Conservation (phyloP, 2,888 invertebrate species). For the Lithophane ornitopus region DNA sequence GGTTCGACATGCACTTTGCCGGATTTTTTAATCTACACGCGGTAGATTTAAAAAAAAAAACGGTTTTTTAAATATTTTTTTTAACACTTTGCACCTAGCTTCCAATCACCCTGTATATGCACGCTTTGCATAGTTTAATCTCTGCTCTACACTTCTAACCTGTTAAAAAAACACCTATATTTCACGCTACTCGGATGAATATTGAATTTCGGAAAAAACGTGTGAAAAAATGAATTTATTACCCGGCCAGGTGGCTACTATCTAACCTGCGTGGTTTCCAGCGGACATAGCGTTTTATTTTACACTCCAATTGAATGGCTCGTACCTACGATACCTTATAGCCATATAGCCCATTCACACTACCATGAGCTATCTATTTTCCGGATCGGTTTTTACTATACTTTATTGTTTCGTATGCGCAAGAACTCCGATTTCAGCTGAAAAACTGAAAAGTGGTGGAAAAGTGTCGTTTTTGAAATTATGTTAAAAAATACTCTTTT, state of each 20-base stretch:
- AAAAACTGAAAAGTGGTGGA: too few species aligned
- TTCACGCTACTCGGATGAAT: constrained; percentile 14
- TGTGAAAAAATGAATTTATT: constrained; percentile 45
- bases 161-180: constrained; percentile 17
- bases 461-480: neutral
- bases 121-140: neutral
- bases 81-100: too few species aligned
- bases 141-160: neutral
- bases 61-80: too few species aligned
- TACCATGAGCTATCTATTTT: neutral
- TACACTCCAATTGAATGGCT: constrained; percentile 30
- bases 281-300: constrained; percentile 35
- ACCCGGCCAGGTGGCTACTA: neutral
- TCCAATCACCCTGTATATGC: too few species aligned
- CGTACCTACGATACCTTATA: constrained; percentile 7
- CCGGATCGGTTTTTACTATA: constrained; percentile 6
- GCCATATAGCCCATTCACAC: constrained; percentile 14
- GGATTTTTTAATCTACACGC: too few species aligned
- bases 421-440: neutral
- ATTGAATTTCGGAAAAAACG: constrained; percentile 54
- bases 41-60: too few species aligned
- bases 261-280: constrained; percentile 31
- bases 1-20: too few species aligned
- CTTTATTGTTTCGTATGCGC: neutral
- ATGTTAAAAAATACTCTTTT: too few species aligned